Conservation (phyloP, 2,797 vertebrate species). For the Microctenopoma steveboyesi region DNA sequence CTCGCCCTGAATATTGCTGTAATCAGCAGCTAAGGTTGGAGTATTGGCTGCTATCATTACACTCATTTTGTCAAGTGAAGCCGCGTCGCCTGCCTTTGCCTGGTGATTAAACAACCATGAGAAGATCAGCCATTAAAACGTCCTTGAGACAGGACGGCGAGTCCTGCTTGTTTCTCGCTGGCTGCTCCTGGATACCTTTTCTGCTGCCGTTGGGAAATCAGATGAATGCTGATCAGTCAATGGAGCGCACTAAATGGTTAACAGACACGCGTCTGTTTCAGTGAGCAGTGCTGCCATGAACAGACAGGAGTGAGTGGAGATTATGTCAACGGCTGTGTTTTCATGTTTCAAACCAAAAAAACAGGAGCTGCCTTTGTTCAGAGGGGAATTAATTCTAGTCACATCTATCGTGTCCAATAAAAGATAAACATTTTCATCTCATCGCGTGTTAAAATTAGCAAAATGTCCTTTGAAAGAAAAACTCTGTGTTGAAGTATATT, state of each 20-base stretch:
- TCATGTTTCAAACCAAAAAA: background rate
- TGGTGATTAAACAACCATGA: background rate
- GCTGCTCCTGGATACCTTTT: slow-evolving; percentile 17
- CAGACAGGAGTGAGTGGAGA: background rate
- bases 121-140: background rate
- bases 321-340: background rate
- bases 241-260: slow-evolving; percentile 2
- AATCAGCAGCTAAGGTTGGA: slow-evolving; percentile 43
- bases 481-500: background rate
- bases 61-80: slow-evolving; percentile 9
- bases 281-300: background rate
- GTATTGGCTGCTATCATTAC: slow-evolving; percentile 36
- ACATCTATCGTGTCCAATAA: background rate
- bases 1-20: slow-evolving; percentile 25
- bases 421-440: background rate
- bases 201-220: slow-evolving; percentile 11
- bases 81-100: slow-evolving; percentile 1
- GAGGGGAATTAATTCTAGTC: background rate
- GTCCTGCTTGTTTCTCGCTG: background rate
- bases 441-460: background rate
- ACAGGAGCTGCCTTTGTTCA: background rate
- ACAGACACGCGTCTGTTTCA: background rate
- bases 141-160: background rate
- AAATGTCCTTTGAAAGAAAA: background rate
- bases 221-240: slow-evolving; percentile 8